phyloP scores from a whole-genome alignment of 2,888 invertebrate species.

The Julus scandinavius region DNA sequence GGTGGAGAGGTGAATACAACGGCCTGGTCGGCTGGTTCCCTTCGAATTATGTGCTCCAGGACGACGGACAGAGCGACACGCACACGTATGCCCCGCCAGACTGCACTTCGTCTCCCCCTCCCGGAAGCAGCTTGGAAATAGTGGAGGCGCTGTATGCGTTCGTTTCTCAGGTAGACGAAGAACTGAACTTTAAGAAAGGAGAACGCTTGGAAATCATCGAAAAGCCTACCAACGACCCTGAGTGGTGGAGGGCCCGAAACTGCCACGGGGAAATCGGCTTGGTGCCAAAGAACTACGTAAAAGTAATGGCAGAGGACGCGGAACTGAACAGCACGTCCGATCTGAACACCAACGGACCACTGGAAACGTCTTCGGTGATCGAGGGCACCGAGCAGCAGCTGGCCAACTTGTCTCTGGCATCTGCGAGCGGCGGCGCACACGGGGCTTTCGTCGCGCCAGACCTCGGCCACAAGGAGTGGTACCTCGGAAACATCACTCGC shows the following conservation, averaged over 20 bases:
- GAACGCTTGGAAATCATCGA: constrained; percentile 96
- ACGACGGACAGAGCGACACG: constrained; percentile 75
- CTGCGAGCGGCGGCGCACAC: constrained; percentile 47
- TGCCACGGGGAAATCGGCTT: constrained; percentile 91
- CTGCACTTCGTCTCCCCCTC: constrained; percentile 72
- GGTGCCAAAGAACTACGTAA: constrained; percentile 94
- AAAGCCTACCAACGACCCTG: constrained; percentile 96
- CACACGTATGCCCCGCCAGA: constrained; percentile 95
- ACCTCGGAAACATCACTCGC: constrained; percentile 95
- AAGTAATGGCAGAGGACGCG: constrained; percentile 68
- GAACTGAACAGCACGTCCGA: constrained; percentile 51
- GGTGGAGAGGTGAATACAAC: constrained; percentile 94
- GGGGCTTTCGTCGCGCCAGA: constrained; percentile 73
- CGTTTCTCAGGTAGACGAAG: constrained; percentile 91
- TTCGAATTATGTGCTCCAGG: constrained; percentile 87
- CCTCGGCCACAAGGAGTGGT: constrained; percentile 90
- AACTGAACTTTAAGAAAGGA: constrained; percentile 95
- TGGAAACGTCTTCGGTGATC: constrained; percentile 62
- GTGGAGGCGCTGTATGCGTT: constrained; percentile 95
- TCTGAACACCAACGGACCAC: constrained; percentile 57
- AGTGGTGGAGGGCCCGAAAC: constrained; percentile 98
- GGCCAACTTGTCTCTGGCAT: constrained; percentile 64
- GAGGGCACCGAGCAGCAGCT: constrained; percentile 61
- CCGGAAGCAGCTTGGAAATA: constrained; percentile 75
- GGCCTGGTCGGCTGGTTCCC: constrained; percentile 91